Evolutionary conservation across 35 echinoderm and acorn worm species (phyloP), one percentile per base, ranked within the genome.

Genomic region (Diadema setosum): DNA sequence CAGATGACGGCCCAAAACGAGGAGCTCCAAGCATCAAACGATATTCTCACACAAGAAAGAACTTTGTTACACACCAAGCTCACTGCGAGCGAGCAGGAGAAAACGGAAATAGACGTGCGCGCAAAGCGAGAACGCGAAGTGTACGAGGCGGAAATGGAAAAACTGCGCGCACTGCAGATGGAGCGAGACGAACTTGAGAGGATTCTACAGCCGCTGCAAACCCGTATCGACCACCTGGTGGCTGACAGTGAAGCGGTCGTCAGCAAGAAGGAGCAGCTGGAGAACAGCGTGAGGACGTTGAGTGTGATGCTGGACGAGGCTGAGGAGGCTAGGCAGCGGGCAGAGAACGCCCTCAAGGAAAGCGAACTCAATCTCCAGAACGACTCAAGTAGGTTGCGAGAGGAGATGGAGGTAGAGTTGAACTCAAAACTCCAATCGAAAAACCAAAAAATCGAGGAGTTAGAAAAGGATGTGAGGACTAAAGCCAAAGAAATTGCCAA

Each of bases 1-100:
- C 42, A 98, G 95, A 34, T 94, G 35, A 98, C 95, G 3, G 95
- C 82, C 18, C 86, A 94, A 81, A 94, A 91, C 83, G 95, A 98
- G 82, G 95, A 98, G 39, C 75, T 98, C 0, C 83, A 98, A 81
- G 95, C 92, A 15, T 94, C 95, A 23, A 93, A 86, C 18, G 95
- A 98, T 55, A 93, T 98, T 39, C 60, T 98, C 65, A 89, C 57
- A 5, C 83, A 94, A 74, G 95, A 98, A 81, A 87, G 92, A 40
- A 83, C 84, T 42, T 70, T 93, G 7, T 84, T 98, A 6, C 95
- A 98, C 26, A 59, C 81, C 33, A 93, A 98, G 55, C 46, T 98
- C 12, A 50, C 84, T 20, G 57, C 67, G 14, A 37, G 84, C 18
- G 82, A 93, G 46, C 83, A 91, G 87, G 93, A 91, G 57, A 85